Base-by-base conservation (phyloP, 1,140 invertebrate genomes). In the Pseudobourletiella spinata region DNA sequence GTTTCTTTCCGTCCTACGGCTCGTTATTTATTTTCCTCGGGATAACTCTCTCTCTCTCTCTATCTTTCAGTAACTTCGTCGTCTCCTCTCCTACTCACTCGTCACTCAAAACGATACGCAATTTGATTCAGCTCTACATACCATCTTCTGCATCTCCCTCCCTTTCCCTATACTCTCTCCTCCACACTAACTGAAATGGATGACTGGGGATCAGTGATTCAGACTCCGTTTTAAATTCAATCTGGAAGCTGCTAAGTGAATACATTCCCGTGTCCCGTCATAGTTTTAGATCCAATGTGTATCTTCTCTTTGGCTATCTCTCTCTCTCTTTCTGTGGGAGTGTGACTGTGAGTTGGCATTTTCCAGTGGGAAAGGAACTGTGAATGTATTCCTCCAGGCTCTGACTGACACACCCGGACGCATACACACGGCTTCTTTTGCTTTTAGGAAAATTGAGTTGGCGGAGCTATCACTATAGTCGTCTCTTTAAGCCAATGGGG, bases 381-480 rank as follows among this genome's bases (percentile, higher is more conserved):
- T 46, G 24, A n/a, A 46, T 8, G n/a, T n/a, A 39, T 46, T 46
- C 43, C 18, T 46, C 3, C 3, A 20, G 43, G 24, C 4, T 16
- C n/a, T 22, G 4, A 18, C n/a, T 39, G 35, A n/a, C n/a, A n/a
- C n/a, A n/a, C n/a, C n/a, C n/a, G n/a, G n/a, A n/a, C n/a, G n/a
- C n/a, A n/a, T n/a, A n/a, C n/a, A n/a, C n/a, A n/a, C n/a, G n/a
- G n/a, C 24, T 51, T 6, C 48, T 51, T 26, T 24, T 51, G 48
- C 48, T 51, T 51, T 51, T 51, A 51, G 24, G 18, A 51, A 51
- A 51, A 51, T 51, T 51, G 48, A 51, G 48, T 51, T 51, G 48
- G 48, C 25, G 48, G 25, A 26, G 4, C 22, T 51, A 22, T 46
- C 6, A n/a, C n/a, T n/a, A n/a, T n/a, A n/a, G n/a, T n/a, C n/a